These are phyloP conservation scores for Melospiza melodia DNA, from an alignment of 2,113 vertebrate species.

Conservation along the genomic window DNA sequence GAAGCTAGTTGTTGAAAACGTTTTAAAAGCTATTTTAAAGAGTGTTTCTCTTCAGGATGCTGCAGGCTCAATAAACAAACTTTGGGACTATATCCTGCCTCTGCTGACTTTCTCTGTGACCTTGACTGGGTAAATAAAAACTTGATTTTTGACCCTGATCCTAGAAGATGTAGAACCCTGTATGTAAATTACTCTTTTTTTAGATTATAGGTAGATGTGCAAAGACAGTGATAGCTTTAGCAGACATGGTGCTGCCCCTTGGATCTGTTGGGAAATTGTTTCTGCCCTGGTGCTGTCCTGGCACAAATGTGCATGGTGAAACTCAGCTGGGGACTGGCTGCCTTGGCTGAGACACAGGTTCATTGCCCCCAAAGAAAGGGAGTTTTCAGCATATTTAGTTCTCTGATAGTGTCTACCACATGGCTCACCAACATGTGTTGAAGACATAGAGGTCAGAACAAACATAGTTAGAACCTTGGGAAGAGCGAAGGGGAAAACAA, in stretches of 20 bases:
- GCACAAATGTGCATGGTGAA: background rate
- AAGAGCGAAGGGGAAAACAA: background rate
- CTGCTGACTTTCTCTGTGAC: background rate
- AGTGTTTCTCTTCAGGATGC: background rate
- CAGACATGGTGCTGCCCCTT: background rate
- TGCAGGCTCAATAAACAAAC: background rate
- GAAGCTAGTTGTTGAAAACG: constrained; percentile 59
- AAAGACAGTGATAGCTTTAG: background rate
- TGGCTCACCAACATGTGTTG: background rate
- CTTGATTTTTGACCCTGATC: background rate
- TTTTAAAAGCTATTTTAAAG: constrained; percentile 9
- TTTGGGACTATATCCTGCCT: background rate
- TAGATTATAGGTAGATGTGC: background rate
- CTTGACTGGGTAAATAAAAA: background rate
- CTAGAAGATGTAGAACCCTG: background rate
- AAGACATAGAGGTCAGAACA: background rate
- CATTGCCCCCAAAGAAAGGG: background rate
- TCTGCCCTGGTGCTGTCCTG: background rate
- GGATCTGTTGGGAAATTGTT: background rate
- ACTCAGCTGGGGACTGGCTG: background rate
- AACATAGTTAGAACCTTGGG: background rate
- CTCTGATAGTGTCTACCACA: background rate
- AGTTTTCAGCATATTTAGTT: background rate
- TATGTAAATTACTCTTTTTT: background rate
- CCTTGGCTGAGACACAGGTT: background rate